Evolutionary conservation across 2,797 vertebrate genomes (phyloP).

Genomic region (Halcyon badia): DNA sequence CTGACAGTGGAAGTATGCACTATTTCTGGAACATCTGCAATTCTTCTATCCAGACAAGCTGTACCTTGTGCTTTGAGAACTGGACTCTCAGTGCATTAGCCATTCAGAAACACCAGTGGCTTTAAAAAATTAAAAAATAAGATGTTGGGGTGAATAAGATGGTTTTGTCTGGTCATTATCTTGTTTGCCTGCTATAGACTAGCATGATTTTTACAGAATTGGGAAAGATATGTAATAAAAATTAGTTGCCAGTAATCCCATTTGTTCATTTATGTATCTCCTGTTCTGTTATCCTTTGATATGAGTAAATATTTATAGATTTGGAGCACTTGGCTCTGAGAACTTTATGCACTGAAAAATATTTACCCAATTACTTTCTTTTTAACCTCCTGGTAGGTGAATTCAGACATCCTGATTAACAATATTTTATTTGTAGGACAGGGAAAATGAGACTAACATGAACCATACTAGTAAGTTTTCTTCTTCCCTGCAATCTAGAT

Average conservation of each 20-base stretch:
- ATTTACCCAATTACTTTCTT: neutral
- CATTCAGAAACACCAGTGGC: neutral
- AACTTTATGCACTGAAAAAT: neutral
- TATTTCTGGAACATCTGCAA: neutral
- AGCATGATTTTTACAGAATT: neutral
- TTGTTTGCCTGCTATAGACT: neutral
- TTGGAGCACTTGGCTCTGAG: neutral
- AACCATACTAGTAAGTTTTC: neutral
- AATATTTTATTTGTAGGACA: neutral
- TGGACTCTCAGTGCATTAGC: neutral
- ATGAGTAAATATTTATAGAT: neutral
- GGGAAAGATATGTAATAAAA: neutral
- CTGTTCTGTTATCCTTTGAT: neutral
- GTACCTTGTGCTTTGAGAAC: neutral
- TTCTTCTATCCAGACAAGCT: neutral
- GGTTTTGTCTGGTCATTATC: neutral
- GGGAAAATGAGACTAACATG: neutral
- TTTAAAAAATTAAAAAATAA: neutral
- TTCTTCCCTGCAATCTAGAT: neutral
- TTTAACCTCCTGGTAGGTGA: neutral
- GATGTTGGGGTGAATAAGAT: neutral
- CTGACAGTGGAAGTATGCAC: rapidly evolving
- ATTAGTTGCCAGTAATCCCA: neutral
- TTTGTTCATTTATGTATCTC: neutral
- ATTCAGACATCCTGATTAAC: neutral